Evolutionary conservation across 2,888 invertebrate genomes (phyloP), one percentile per base, ranked within the genome.

Genomic region (Ceriagrion tenellum): DNA sequence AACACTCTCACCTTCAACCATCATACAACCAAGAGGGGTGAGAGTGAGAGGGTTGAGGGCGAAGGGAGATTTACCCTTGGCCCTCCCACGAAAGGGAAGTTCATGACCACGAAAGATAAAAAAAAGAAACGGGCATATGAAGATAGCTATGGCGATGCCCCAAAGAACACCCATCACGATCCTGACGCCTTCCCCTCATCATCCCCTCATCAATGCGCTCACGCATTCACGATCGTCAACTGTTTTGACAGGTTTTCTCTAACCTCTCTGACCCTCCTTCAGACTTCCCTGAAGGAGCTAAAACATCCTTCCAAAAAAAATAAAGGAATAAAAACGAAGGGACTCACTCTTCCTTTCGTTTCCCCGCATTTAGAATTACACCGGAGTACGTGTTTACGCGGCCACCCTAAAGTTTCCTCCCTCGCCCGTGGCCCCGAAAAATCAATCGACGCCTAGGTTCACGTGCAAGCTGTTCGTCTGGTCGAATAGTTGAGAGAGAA

Each of bases 181-280:
- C 26, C 59, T 16, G 59, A 13, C 30, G 35, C 81, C 35, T 13
- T 35, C 81, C n/a, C n/a, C n/a, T n/a, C n/a, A n/a, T n/a, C n/a
- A n/a, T n/a, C n/a, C n/a, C 16, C 81, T 81, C 81, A 35, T 81
- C 81, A 81, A 81, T 18, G 35, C 81, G 55, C 26, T 89, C 89
- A 63, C 93, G n/a, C 93, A 26, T 69, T 69, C 40, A 47, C 18
- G 55, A 26, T n/a, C 89, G 10, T 89, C 89, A 23, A 4, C 63
- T 93, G 69, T 93, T 93, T 93, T 69, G 93, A 93, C 93, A 93
- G 93, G 93, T 93, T 63, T 63, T 40, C n/a, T n/a, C n/a, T n/a
- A n/a, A n/a, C n/a, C n/a, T n/a, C n/a, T n/a, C 40, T 35, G 81
- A 35, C 81, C 69, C 93, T 40, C 35, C 35, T 35, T 26, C 81